Conservation (phyloP, 2,113 vertebrate species). For the Thryonomys swinderianus region DNA sequence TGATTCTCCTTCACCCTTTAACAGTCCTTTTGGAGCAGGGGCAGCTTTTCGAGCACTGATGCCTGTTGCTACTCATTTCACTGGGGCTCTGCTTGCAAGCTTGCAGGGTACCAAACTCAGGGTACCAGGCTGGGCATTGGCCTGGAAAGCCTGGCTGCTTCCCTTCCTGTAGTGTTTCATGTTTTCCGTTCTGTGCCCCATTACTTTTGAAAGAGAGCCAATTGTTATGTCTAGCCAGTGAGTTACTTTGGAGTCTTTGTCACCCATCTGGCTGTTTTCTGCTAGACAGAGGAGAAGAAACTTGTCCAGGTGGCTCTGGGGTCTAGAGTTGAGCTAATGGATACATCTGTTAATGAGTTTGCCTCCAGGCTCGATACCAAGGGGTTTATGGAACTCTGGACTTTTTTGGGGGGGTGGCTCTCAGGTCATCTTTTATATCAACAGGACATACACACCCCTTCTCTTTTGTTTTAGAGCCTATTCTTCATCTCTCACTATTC, state of each 20-base stretch:
- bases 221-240: background rate
- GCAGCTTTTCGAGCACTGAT: rapidly evolving
- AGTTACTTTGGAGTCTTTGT: background rate
- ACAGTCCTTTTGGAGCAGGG: background rate
- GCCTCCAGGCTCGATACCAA: background rate
- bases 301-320: background rate
- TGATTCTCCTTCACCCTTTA: background rate
- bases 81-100: rapidly evolving
- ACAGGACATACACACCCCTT: background rate
- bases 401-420: background rate
- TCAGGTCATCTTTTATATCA: background rate
- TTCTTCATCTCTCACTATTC: background rate
- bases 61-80: background rate
- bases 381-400: background rate
- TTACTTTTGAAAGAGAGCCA: background rate
- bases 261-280: background rate
- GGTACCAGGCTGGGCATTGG: background rate
- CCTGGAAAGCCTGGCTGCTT: too few relatives aligned
- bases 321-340: background rate
- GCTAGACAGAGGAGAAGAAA: background rate
- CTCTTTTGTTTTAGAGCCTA: background rate
- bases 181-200: background rate
- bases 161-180: background rate
- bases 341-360: background rate
- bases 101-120: background rate